These are phyloP conservation scores for Astur gentilis DNA, from an alignment of 2,113 vertebrate genomes.

Conservation along the genomic window DNA sequence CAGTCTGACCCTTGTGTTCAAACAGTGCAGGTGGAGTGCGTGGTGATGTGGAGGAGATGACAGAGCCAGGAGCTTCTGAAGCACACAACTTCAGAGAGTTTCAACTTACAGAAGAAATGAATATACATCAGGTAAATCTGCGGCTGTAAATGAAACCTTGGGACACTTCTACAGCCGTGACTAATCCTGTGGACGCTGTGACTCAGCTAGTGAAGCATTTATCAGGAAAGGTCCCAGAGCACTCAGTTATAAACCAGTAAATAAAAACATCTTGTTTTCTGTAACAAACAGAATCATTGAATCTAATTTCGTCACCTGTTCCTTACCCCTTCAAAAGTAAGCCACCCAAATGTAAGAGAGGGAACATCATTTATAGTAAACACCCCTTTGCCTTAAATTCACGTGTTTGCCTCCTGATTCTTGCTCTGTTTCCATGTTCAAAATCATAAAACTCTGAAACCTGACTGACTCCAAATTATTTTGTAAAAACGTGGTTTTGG, in stretches of 20 bases:
- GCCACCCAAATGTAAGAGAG: not conserved
- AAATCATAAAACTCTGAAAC: not conserved
- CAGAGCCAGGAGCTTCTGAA: not conserved
- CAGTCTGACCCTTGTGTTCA: rapidly evolving
- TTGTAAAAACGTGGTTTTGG: not conserved
- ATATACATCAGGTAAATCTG: constrained; percentile 27
- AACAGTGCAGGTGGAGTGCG: not conserved
- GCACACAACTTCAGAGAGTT: not conserved
- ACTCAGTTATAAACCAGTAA: constrained; percentile 26
- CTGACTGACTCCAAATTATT: not conserved
- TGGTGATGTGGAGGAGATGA: not conserved
- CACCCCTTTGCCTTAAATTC: not conserved
- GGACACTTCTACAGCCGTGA: constrained; percentile 32
- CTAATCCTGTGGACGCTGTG: constrained; percentile 28
- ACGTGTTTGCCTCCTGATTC: not conserved
- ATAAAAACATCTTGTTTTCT: constrained; percentile 39
- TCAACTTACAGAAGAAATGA: not conserved
- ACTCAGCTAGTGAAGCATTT: constrained; percentile 53
- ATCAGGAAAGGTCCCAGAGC: constrained; percentile 26
- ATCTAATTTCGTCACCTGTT: not conserved
- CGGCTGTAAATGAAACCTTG: constrained; percentile 5
- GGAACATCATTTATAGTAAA: not conserved
- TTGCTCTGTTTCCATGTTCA: not conserved
- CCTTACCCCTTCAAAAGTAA: not conserved
- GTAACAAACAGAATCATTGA: not conserved